Percentiles rank a stretch among this genome's conserved stretches.
Evolutionary conservation across 35 echinoderm and acorn worm genomes (phyloP).

Genomic region (Amphiura filiformis): DNA sequence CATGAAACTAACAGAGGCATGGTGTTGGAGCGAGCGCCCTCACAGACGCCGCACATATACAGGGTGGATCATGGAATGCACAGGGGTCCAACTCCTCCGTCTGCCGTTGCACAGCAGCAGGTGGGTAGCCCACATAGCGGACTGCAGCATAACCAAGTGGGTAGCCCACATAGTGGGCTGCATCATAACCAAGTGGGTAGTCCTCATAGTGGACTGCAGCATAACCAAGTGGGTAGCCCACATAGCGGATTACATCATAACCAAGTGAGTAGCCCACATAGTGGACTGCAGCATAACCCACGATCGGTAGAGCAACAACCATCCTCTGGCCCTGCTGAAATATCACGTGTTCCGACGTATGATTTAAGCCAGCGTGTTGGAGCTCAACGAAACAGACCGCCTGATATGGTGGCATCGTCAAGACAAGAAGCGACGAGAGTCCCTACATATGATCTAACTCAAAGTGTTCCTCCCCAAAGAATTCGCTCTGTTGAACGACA

Average conservation of each 20-base stretch:
- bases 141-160: not conserved
- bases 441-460: not conserved
- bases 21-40: not conserved
- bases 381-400: not conserved
- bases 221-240: not conserved
- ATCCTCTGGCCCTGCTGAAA: not conserved
- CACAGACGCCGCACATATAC: not conserved
- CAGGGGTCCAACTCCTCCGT: not conserved
- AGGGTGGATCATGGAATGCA: slow-evolving; percentile 1
- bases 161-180: not conserved
- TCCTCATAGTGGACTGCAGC: not conserved
- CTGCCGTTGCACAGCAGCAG: not conserved
- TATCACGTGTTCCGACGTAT: not conserved
- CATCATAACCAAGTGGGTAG: not conserved
- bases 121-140: not conserved
- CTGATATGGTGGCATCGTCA: not conserved
- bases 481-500: not conserved
- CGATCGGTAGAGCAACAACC: not conserved
- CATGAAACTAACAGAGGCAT: not conserved
- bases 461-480: not conserved
- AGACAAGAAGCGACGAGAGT: not conserved
- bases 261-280: not conserved
- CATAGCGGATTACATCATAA: not conserved
- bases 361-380: not conserved
- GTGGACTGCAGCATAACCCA: not conserved